Conservation (phyloP, 2,113 vertebrate genomes). For the Myocastor coypus region DNA sequence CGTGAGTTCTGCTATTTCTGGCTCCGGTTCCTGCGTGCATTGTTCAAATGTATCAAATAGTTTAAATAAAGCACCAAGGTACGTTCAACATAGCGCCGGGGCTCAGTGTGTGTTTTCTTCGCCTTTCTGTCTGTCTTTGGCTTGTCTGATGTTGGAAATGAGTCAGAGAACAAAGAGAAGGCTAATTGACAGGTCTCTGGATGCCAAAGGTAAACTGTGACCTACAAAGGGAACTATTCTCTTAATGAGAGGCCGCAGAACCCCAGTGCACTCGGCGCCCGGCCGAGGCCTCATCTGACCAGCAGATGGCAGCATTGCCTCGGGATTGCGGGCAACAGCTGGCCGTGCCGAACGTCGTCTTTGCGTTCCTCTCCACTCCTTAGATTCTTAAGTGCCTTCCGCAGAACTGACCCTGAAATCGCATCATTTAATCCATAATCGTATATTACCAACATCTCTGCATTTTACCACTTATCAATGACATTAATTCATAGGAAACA, state of each 20-base stretch:
- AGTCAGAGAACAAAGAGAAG: constrained; percentile 56
- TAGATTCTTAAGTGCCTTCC: constrained; percentile 71
- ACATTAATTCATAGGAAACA: constrained; percentile 64
- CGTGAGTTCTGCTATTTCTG: neutral
- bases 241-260: constrained; percentile 73
- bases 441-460: constrained; percentile 73
- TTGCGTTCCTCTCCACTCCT: constrained; percentile 76
- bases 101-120: neutral
- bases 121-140: constrained; percentile 42
- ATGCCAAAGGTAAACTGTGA: constrained; percentile 72
- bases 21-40: rapidly evolving
- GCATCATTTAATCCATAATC: constrained; percentile 83
- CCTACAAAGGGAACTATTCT: constrained; percentile 66
- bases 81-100: neutral
- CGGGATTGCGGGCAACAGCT: constrained; percentile 19
- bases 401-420: constrained; percentile 80
- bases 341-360: neutral
- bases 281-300: constrained; percentile 68
- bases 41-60: neutral
- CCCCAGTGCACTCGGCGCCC: constrained; percentile 45
- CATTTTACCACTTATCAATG: constrained; percentile 72
- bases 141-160: constrained; percentile 23
- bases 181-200: constrained; percentile 68
- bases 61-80: neutral
- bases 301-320: constrained; percentile 88